Evolutionary conservation across 1,140 invertebrate species (phyloP), one percentile per base, ranked within the genome.

Genomic region (Lordiphosa collinella): DNA sequence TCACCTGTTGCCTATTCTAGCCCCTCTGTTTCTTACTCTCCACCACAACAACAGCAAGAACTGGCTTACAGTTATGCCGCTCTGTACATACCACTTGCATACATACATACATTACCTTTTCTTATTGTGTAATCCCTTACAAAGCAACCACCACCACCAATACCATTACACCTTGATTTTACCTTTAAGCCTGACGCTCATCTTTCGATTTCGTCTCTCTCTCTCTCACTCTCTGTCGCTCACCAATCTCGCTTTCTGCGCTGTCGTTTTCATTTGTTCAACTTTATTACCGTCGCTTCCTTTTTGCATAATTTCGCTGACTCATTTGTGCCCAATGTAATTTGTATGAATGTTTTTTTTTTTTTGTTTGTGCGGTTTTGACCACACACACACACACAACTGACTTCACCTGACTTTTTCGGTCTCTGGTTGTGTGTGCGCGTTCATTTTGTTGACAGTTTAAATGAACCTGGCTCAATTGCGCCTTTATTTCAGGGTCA

Each of bases 261-360:
- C 16, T 53, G 38, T 76, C 49, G 46, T 22, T 78, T 72, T 63
- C 40, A 63, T 64, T 62, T 74, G 57, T 54, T 53, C 51, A 75
- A 44, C 41, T 59, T 48, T 41, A 74, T 68, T 74, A 53, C 35
- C 47, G 25, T 40, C 36, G 53, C 43, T 55, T 64, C 44, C 56
- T 75, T 74, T 80, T 61, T 49, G 41, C 61, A 62, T 75, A 56
- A 66, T 75, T 75, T 44, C 31, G 70, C 75, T 80, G 61, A 72
- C 66, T 82, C 56, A 84, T 61, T 61, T 48, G 56, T 40, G 59
- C 41, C 46, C 37, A 58, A 56, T 50, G 56, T 64, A 71, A 71
- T 72, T 57, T 63, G 62, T 38, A 56, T 63, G 53, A 40, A 34
- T 11, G 12, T 22, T 46, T 55, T 50, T 11, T 22, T 16, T 52